phyloP scores from a whole-genome alignment of 2,888 invertebrate species.

The Venustoraphidia nigricollis region DNA sequence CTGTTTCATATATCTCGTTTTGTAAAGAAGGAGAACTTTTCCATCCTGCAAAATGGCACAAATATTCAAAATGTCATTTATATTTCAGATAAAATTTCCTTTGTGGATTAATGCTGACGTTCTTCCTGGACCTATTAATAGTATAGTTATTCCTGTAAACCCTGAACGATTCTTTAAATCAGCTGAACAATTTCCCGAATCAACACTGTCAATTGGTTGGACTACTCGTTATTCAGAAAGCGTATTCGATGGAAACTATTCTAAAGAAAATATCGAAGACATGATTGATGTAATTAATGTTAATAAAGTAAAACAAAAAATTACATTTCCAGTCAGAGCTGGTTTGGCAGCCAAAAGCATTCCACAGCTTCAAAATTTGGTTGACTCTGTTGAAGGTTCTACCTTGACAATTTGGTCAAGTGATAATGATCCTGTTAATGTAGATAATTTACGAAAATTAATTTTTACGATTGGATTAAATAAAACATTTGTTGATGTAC shows the following conservation, averaged over 20 bases:
- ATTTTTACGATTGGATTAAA: constrained; percentile 49
- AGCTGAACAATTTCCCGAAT: constrained; percentile 40
- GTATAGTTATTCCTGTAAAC: constrained; percentile 43
- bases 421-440: constrained; percentile 48
- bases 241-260: constrained; percentile 40
- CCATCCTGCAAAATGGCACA: no score
- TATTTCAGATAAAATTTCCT: constrained; percentile 47
- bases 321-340: constrained; percentile 70
- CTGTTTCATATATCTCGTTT: no score
- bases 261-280: constrained; percentile 40
- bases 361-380: constrained; percentile 39
- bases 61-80: constrained; percentile 1
- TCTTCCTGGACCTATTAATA: constrained; percentile 54
- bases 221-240: constrained; percentile 49
- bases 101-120: constrained; percentile 85
- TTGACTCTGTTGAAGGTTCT: constrained; percentile 35
- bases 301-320: constrained; percentile 40
- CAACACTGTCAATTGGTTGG: constrained; percentile 72
- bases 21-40: no score
- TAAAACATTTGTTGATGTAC: constrained; percentile 65
- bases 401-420: constrained; percentile 73
- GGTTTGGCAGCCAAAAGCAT: constrained; percentile 51
- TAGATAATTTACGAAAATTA: constrained; percentile 44
- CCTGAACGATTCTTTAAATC: constrained; percentile 44
- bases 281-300: constrained; percentile 48